Conservation (phyloP, 2,113 vertebrate genomes). For the Axis porcinus region DNA sequence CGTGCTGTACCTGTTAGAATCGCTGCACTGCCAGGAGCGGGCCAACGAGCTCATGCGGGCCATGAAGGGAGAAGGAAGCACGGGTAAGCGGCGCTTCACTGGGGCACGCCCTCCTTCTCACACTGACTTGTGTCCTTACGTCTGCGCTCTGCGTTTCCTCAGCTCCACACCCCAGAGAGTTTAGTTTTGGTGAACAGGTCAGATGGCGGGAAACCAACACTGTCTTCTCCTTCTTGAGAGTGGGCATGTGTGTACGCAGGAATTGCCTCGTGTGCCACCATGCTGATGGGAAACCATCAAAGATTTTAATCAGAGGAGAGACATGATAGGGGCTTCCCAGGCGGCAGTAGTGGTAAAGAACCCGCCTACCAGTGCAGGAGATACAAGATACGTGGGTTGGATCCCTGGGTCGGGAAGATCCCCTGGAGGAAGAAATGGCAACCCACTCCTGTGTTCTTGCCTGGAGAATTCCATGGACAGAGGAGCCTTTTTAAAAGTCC, state of each 20-base stretch:
- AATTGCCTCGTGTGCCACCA: background rate
- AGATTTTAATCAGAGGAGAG: background rate
- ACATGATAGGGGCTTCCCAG: background rate
- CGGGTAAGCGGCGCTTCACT: constrained; percentile 82
- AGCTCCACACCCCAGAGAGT: background rate
- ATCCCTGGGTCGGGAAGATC: background rate
- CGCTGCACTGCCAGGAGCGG: constrained; percentile 96
- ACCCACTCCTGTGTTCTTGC: background rate
- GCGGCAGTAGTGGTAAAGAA: background rate
- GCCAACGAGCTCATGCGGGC: constrained; percentile 96
- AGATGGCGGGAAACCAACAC: background rate
- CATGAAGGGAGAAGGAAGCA: constrained; percentile 93
- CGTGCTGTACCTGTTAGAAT: constrained; percentile 97
- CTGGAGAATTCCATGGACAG: background rate
- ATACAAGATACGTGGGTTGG: background rate
- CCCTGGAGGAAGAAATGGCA: background rate
- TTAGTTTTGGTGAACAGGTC: background rate
- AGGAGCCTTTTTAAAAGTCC: background rate
- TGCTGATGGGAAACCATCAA: background rate
- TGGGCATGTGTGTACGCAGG: background rate
- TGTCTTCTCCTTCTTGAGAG: background rate
- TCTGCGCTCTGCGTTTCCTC: background rate
- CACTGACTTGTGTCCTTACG: accelerated
- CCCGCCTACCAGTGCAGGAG: background rate
- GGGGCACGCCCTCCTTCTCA: background rate